Evolutionary conservation across 2,797 vertebrate genomes (phyloP), one percentile per base, ranked within the genome.

Genomic region (Melanotaenia parkinsoni): DNA sequence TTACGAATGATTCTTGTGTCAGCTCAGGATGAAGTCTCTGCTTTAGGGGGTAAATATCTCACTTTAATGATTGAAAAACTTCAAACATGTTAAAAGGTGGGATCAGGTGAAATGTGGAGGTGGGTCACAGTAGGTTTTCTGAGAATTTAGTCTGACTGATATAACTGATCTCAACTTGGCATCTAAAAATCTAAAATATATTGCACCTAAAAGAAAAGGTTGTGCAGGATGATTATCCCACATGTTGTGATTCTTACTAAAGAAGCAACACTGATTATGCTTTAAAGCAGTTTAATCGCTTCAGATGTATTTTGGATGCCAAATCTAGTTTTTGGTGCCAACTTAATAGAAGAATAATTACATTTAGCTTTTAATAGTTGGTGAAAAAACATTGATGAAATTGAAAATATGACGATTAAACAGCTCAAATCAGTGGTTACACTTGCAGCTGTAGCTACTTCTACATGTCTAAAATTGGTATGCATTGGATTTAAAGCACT

Each of bases 291-390:
- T 24, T 37, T 53, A 11, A 57, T 65, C 1, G 57, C 50, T 61
- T 58, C 14, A 32, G 26, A 32, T 57, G 6, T 14, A 9, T 3
- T 57, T 2, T 57, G 28, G 7, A 57, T 57, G 28, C 30, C 28
- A 16, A 43, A 72, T n/a, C 7, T 47, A 57, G 18, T 47, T 35
- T 38, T 28, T 64, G 8, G 50, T 3, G 35, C 56, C 45, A 30
- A 26, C 35, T 72, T 70, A 54, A 58, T 43, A 66, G 35, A 65
- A 16, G 38, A 63, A 74, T 12, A 79, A 63, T 67, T 20, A 47
- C 47, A 67, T 20, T 40, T 50, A 51, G 70, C 33, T 57, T 32
- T 28, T 12, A 58, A 56, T 67, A 74, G 57, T 58, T 76, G 33
- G 43, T 70, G 33, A 61, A 30, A 54, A 47, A 35, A 43, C 37